Percentiles rank a stretch among this genome's conserved stretches.
Evolutionary conservation across 1,140 invertebrate species (phyloP).

Genomic region (Atta texana): DNA sequence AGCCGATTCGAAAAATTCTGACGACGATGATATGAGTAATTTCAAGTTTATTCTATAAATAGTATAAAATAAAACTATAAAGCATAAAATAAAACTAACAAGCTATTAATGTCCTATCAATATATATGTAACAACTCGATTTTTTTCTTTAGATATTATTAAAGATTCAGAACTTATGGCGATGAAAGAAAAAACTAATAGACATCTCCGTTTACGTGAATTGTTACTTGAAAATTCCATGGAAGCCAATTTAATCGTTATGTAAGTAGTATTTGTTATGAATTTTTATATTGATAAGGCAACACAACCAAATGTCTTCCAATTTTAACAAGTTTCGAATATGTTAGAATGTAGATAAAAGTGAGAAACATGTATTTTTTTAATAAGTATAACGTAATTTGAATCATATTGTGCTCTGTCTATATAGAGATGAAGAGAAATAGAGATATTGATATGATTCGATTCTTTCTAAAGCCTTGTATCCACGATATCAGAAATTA

Average conservation of each 20-base stretch:
- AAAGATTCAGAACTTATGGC: constrained; percentile 93
- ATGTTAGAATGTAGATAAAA: too few relatives aligned
- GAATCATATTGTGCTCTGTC: too few relatives aligned
- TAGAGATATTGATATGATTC: too few relatives aligned
- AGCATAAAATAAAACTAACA: background rate
- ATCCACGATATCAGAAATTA: too few relatives aligned
- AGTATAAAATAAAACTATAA: background rate
- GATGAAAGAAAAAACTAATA: constrained; percentile 95
- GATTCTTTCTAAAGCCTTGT: too few relatives aligned
- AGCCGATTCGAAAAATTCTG: constrained; percentile 84
- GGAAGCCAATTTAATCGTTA: constrained; percentile 95
- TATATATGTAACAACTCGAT: background rate
- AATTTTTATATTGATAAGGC: constrained; percentile 6
- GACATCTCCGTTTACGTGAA: constrained; percentile 95
- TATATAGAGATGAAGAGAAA: too few relatives aligned
- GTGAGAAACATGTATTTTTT: too few relatives aligned
- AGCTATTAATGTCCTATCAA: background rate
- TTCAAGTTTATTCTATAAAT: constrained; percentile 19
- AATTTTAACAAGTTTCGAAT: too few relatives aligned
- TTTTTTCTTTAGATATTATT: constrained; percentile 88
- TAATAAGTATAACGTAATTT: too few relatives aligned
- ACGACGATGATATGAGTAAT: constrained; percentile 71
- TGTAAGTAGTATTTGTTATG: constrained; percentile 88
- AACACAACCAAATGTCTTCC: too few relatives aligned
- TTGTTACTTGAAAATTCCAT: constrained; percentile 94